phyloP scores from a whole-genome alignment of 1,140 invertebrate genomes.

The Drosophila busckii region DNA sequence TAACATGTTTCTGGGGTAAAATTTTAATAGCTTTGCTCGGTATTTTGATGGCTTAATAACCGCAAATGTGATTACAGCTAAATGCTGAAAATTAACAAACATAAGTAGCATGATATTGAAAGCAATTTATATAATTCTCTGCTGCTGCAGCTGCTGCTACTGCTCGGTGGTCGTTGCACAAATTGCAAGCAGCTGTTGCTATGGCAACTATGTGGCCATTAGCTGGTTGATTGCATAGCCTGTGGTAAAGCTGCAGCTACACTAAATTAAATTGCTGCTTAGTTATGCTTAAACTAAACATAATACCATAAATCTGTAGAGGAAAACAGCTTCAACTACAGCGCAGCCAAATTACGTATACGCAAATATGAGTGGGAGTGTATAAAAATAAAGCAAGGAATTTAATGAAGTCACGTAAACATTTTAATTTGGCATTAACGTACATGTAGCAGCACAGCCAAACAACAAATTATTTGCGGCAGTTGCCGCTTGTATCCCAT shows the following conservation, averaged over 20 bases:
- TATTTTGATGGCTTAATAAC: background rate
- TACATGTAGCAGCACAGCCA: too few species aligned
- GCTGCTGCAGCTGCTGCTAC: background rate
- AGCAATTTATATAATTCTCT: too few species aligned
- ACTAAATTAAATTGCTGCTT: too few species aligned
- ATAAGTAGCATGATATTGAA: too few species aligned
- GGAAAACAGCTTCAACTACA: too few species aligned
- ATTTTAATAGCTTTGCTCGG: conserved; percentile 30
- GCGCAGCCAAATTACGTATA: too few species aligned
- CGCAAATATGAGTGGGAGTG: background rate
- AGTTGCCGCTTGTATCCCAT: conserved; percentile 18
- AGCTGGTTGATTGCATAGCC: too few species aligned
- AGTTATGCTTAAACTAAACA: too few species aligned
- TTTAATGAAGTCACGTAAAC: conserved; percentile 71
- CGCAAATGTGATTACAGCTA: conserved; percentile 15
- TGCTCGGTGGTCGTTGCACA: background rate
- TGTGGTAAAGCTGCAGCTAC: too few species aligned
- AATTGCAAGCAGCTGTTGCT: too few species aligned
- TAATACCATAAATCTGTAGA: too few species aligned
- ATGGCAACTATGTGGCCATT: background rate
- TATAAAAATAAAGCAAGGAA: conserved; percentile 13
- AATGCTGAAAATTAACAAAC: conserved; percentile 8
- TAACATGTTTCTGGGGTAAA: conserved; percentile 20
- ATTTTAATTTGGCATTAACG: conserved; percentile 72
- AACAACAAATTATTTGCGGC: conserved; percentile 1